phyloP scores from a whole-genome alignment of 53 echinoderm and acorn worm species.

The Mesocentrotus franciscanus region DNA sequence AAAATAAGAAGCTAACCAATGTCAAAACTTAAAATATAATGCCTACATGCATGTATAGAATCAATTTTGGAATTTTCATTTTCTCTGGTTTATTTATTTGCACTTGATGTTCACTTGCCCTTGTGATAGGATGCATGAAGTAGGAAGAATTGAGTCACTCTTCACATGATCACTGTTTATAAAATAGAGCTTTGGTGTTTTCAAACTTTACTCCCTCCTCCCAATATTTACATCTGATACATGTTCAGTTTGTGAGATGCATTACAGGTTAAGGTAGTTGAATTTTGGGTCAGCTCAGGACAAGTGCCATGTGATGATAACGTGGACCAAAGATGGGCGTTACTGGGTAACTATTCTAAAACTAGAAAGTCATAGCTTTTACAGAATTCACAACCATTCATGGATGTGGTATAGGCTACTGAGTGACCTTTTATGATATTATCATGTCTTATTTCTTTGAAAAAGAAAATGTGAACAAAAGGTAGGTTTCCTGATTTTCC shows the following conservation, averaged over 20 bases:
- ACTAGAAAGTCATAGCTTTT: not conserved
- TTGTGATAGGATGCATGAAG: not conserved
- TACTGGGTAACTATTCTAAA: too few species aligned
- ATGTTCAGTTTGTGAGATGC: not conserved
- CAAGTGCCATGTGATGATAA: not conserved
- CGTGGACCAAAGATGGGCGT: not conserved
- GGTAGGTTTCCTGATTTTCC: too few species aligned
- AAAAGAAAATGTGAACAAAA: too few species aligned
- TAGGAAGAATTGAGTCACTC: not conserved
- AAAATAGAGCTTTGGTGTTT: not conserved
- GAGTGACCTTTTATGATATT: too few species aligned
- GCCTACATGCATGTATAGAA: too few species aligned
- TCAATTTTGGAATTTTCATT: too few species aligned
- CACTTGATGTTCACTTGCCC: not conserved
- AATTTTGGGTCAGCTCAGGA: not conserved
- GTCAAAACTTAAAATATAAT: too few species aligned
- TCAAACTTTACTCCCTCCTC: not conserved
- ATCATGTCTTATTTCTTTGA: too few species aligned
- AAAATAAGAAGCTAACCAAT: too few species aligned
- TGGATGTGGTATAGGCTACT: too few species aligned
- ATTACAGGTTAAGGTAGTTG: not conserved
- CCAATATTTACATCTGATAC: not conserved
- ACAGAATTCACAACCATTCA: not conserved
- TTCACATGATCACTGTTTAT: not conserved
- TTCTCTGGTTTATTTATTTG: too few species aligned